Percentiles rank a stretch among this genome's conserved stretches.
Conservation (phyloP, 2,113 vertebrate species). For the Theristicus caerulescens region DNA sequence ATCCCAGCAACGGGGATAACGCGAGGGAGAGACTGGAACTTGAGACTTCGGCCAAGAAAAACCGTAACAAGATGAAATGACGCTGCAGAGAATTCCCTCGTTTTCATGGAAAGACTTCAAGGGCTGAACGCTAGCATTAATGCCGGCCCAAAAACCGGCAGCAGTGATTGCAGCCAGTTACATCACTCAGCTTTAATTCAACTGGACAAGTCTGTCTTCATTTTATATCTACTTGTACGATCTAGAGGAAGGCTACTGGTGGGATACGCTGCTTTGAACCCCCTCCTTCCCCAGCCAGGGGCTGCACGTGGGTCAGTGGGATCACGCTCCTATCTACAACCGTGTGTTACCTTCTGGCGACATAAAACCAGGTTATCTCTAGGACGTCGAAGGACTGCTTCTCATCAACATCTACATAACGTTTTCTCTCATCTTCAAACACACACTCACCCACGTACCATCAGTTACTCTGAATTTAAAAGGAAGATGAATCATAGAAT, state of each 20-base stretch:
- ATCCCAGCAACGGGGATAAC: background rate
- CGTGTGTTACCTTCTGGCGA: background rate
- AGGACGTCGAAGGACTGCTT: conserved; percentile 2
- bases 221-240: background rate
- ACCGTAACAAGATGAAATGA: background rate
- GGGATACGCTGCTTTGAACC: background rate
- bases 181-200: background rate
- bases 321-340: fast-evolving
- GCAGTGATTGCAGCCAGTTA: background rate
- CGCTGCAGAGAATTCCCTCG: background rate
- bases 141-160: background rate
- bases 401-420: background rate
- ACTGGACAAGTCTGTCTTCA: background rate
- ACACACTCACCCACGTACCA: background rate
- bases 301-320: background rate
- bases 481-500: background rate
- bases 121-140: background rate
- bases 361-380: background rate
- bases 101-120: background rate
- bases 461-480: background rate
- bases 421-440: conserved; percentile 20
- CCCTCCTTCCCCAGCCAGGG: background rate
- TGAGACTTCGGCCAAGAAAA: background rate
- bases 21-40: background rate
- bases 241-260: no score